phyloP scores from a whole-genome alignment of 2,797 vertebrate species.

The Sternarchorhynchus goeldii region DNA sequence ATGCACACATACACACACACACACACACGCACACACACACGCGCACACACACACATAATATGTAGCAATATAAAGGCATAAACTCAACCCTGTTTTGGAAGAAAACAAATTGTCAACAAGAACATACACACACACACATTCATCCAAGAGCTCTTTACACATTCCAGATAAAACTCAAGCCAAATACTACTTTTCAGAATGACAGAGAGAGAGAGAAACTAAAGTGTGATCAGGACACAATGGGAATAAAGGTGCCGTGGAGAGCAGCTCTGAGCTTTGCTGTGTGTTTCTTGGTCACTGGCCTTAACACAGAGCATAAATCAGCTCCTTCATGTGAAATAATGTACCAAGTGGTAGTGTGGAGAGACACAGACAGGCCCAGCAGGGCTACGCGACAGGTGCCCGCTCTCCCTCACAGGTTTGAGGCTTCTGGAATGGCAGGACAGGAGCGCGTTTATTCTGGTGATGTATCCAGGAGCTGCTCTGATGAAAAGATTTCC shows the following conservation, averaged over 20 bases:
- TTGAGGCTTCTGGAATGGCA: conserved; percentile 49
- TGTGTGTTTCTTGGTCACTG: conserved; percentile 14
- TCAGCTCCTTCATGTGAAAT: conserved; percentile 41
- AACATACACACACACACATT: too few relatives aligned
- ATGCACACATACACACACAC: not conserved
- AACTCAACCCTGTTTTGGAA: too few relatives aligned
- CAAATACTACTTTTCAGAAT: too few relatives aligned
- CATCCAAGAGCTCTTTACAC: too few relatives aligned
- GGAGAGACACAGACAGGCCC: conserved; percentile 20
- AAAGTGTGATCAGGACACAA: too few relatives aligned
- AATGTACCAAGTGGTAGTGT: conserved; percentile 45
- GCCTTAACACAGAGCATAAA: conserved; percentile 45
- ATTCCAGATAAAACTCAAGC: too few relatives aligned
- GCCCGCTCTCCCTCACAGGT: conserved; percentile 33
- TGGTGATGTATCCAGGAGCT: conserved; percentile 57
- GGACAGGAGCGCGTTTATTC: conserved; percentile 63
- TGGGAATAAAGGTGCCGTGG: too few relatives aligned
- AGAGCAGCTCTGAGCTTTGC: conserved; percentile 29
- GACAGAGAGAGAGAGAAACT: too few relatives aligned
- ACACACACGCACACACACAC: not conserved
- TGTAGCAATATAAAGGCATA: too few relatives aligned
- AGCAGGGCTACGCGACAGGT: conserved; percentile 26
- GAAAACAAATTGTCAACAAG: too few relatives aligned
- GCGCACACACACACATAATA: not conserved
- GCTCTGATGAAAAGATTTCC: conserved; percentile 66